Conservation (phyloP, 2,113 vertebrate genomes). For the Tapirus terrestris region DNA sequence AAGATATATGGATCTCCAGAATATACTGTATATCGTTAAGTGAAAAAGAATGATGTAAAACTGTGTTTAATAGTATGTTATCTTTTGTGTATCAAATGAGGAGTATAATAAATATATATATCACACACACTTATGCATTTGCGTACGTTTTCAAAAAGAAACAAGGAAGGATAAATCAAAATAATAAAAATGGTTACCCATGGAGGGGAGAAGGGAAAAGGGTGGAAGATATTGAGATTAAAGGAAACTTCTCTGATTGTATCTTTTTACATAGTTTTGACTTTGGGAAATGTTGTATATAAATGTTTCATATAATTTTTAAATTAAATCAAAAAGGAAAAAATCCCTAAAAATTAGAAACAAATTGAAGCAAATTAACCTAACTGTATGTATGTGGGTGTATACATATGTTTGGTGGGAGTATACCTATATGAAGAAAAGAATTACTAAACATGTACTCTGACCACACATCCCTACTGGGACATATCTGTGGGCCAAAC, state of each 20-base stretch:
- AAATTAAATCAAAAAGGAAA: constrained; percentile 34
- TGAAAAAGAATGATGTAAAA: neutral
- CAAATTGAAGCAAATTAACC: constrained; percentile 29
- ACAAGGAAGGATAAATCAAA: constrained; percentile 41
- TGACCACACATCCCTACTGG: neutral
- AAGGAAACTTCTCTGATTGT: neutral
- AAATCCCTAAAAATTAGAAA: constrained; percentile 27
- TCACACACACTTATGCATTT: neutral
- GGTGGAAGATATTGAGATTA: neutral
- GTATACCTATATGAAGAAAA: neutral
- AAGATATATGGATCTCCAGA: neutral
- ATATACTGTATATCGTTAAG: neutral
- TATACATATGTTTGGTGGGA: neutral
- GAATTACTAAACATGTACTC: neutral
- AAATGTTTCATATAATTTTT: constrained; percentile 23
- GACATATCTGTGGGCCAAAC: neutral
- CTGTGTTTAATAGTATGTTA: neutral
- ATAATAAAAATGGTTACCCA: constrained; percentile 38
- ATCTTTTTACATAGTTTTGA: neutral
- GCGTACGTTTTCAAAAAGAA: constrained; percentile 25
- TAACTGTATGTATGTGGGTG: neutral
- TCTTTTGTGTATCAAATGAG: neutral
- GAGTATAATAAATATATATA: neutral
- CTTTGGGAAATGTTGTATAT: constrained; percentile 8
- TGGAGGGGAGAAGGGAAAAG: neutral